phyloP scores from a whole-genome alignment of 2,888 invertebrate species.

The Ceriagrion tenellum region DNA sequence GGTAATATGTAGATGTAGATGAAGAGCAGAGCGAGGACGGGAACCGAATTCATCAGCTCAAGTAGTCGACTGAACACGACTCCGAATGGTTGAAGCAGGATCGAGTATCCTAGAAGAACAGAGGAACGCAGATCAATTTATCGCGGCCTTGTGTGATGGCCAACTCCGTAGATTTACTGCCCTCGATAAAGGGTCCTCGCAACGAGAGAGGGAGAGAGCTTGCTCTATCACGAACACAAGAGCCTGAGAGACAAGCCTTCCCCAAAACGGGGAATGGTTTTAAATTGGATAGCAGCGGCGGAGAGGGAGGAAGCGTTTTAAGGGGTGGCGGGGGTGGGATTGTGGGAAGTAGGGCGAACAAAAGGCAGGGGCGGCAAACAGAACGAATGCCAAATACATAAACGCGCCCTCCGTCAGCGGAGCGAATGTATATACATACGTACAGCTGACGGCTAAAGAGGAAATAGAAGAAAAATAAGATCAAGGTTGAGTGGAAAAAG shows the following conservation, averaged over 20 bases:
- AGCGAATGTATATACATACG: neutral
- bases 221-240: neutral
- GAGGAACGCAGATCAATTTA: neutral
- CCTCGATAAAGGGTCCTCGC: neutral
- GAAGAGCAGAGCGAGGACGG: neutral
- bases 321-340: neutral
- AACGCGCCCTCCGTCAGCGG: neutral
- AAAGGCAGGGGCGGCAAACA: neutral
- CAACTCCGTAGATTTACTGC: conserved; percentile 8
- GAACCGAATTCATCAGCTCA: neutral
- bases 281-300: neutral
- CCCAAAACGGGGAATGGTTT: neutral
- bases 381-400: neutral
- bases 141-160: conserved; percentile 20
- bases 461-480: neutral
- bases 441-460: neutral
- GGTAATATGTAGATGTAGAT: too few species aligned
- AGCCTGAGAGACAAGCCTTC: neutral
- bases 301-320: neutral
- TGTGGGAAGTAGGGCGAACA: neutral
- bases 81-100: neutral
- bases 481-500: neutral
- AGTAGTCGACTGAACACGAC: neutral
- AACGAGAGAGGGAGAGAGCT: neutral
- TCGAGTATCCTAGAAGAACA: neutral